phyloP scores from a whole-genome alignment of 2,888 invertebrate species.

The Sinohyriopsis cumingii region DNA sequence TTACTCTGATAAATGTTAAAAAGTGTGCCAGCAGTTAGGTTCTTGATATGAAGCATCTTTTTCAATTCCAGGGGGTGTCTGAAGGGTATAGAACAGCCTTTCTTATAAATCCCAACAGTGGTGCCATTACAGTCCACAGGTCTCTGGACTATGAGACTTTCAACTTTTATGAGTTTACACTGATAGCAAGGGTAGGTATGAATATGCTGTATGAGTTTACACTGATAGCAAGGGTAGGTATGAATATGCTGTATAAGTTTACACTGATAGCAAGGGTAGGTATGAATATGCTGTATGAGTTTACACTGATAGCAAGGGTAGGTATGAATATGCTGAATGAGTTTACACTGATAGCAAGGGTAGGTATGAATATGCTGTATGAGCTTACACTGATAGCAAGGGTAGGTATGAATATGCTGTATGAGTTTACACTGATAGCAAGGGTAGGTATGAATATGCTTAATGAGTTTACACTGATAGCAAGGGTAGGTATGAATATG shows the following conservation, averaged over 20 bases:
- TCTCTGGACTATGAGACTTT: conserved; percentile 83
- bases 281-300: background rate
- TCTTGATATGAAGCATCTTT: background rate
- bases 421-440: conserved; percentile 33
- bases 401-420: conserved; percentile 44
- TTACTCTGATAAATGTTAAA: too few species aligned
- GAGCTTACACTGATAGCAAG: conserved; percentile 38
- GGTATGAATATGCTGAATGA: conserved; percentile 9
- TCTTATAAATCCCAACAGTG: conserved; percentile 45
- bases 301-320: conserved; percentile 56
- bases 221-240: conserved; percentile 65
- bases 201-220: conserved; percentile 23
- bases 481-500: conserved; percentile 54
- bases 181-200: conserved; percentile 65
- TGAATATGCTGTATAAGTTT: too few species aligned
- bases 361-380: conserved; percentile 31
- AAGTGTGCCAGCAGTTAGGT: too few species aligned
- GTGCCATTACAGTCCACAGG: conserved; percentile 77
- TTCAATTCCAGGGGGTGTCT: conserved; percentile 30
- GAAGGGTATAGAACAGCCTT: conserved; percentile 56
- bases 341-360: conserved; percentile 49
- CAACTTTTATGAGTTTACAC: conserved; percentile 66
- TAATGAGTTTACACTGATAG: conserved; percentile 17
- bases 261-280: conserved; percentile 59
- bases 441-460: conserved; percentile 47